These are phyloP conservation scores for Gymnoscelis rufifasciata DNA, from an alignment of 2,888 invertebrate species.

Conservation along the genomic window DNA sequence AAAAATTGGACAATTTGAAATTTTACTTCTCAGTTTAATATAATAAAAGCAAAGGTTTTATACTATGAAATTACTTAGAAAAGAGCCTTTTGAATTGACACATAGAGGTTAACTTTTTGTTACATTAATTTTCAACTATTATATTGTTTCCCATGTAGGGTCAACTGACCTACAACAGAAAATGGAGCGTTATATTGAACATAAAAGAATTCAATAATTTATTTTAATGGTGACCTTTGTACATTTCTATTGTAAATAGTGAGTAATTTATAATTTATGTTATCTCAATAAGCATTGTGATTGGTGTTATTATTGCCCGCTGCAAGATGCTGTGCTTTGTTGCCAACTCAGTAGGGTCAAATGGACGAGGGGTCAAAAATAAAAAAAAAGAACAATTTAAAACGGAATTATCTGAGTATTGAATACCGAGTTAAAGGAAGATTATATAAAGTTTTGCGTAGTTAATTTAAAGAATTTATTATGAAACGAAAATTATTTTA, in stretches of 20 bases:
- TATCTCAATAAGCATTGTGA: constrained; percentile 68
- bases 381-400: not conserved
- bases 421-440: no score
- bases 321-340: constrained; percentile 65
- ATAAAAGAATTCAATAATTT: constrained; percentile 22
- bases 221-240: constrained; percentile 32
- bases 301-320: constrained; percentile 70
- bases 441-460: no score
- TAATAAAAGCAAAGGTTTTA: no score
- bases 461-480: no score
- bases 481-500: no score
- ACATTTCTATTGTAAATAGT: constrained; percentile 25
- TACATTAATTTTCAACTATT: constrained; percentile 6
- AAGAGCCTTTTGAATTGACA: not conserved
- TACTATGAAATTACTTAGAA: no score
- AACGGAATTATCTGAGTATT: not conserved
- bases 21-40: no score
- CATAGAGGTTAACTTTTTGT: constrained; percentile 16
- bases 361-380: constrained; percentile 62
- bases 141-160: constrained; percentile 13
- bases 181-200: constrained; percentile 21
- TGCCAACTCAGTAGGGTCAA: constrained; percentile 56
- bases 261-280: constrained; percentile 70
- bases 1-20: no score
- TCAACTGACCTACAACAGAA: constrained; percentile 20